Conservation (phyloP, 2,888 invertebrate genomes). For the Abrostola triplasia region DNA sequence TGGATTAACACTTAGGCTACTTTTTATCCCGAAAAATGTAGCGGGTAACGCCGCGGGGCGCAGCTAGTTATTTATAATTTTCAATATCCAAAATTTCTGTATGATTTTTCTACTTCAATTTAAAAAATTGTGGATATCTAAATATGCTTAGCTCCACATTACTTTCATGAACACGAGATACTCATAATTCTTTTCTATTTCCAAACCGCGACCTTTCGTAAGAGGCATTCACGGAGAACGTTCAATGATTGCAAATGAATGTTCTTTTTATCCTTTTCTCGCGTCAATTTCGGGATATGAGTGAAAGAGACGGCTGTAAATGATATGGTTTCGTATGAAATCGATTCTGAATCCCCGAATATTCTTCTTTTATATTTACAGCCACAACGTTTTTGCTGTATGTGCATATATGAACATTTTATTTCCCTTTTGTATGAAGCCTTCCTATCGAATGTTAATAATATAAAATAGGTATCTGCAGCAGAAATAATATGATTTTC, state of each 20-base stretch:
- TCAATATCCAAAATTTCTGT: too few species aligned
- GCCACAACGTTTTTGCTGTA: slow-evolving; percentile 1
- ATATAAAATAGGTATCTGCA: too few species aligned
- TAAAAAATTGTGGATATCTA: slow-evolving; percentile 10
- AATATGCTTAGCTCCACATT: slow-evolving; percentile 22
- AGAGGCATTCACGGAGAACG: slow-evolving; percentile 28
- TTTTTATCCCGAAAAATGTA: too few species aligned
- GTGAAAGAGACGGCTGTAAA: slow-evolving; percentile 27
- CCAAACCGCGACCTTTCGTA: slow-evolving; percentile 33
- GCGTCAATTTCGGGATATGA: slow-evolving; percentile 19
- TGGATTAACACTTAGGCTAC: too few species aligned
- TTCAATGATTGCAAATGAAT: slow-evolving; percentile 46
- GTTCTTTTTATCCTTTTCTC: slow-evolving; percentile 22
- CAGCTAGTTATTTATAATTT: too few species aligned
- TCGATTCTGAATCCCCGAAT: slow-evolving; percentile 38
- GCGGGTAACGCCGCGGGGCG: too few species aligned
- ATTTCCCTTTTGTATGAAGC: not conserved
- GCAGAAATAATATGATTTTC: too few species aligned
- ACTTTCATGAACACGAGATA: slow-evolving; percentile 30
- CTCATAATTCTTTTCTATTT: slow-evolving; percentile 38
- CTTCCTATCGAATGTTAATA: not conserved
- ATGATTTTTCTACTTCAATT: too few species aligned
- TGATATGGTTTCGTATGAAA: slow-evolving; percentile 30
- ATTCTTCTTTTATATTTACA: slow-evolving; percentile 9
- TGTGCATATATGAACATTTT: not conserved